Conservation (phyloP, 1,140 invertebrate species). For the Drosophila nasuta region DNA sequence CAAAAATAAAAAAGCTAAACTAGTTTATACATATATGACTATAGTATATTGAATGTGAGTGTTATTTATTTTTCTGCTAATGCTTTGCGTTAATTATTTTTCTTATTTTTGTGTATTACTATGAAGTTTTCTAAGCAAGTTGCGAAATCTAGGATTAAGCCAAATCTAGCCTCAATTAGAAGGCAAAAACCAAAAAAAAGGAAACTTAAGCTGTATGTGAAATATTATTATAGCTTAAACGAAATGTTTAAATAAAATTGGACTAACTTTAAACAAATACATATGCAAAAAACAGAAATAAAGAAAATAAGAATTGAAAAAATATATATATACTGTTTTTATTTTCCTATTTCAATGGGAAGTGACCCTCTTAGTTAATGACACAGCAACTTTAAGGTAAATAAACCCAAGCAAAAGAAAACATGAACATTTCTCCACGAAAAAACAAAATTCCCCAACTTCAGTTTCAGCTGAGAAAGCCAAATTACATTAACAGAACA, state of each 20-base stretch:
- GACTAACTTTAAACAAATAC: slow-evolving; percentile 48
- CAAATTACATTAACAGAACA: slow-evolving; percentile 70
- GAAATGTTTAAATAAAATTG: slow-evolving; percentile 71
- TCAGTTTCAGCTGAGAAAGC: not conserved
- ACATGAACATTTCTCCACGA: slow-evolving; percentile 1
- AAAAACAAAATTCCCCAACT: slow-evolving; percentile 15
- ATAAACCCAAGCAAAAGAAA: slow-evolving; percentile 28
- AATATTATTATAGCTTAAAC: slow-evolving; percentile 57
- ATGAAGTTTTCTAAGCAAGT: slow-evolving; percentile 49
- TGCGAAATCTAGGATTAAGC: slow-evolving; percentile 44
- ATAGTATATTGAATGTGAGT: slow-evolving; percentile 43
- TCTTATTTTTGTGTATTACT: slow-evolving; percentile 47
- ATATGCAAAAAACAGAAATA: slow-evolving; percentile 19
- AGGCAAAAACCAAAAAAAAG: slow-evolving; percentile 21
- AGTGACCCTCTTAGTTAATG: not conserved
- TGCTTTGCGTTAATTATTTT: slow-evolving; percentile 45
- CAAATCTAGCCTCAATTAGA: slow-evolving; percentile 46
- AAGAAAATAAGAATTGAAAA: slow-evolving; percentile 59
- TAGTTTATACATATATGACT: slow-evolving; percentile 42
- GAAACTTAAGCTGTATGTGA: slow-evolving; percentile 49
- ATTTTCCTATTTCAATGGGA: no score
- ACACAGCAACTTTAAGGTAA: slow-evolving; percentile 46
- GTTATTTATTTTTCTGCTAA: slow-evolving; percentile 64
- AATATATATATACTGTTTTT: slow-evolving; percentile 44
- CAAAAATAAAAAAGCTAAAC: slow-evolving; percentile 28